phyloP scores from a whole-genome alignment of 2,113 vertebrate species.

The Eurystomus gularis region DNA sequence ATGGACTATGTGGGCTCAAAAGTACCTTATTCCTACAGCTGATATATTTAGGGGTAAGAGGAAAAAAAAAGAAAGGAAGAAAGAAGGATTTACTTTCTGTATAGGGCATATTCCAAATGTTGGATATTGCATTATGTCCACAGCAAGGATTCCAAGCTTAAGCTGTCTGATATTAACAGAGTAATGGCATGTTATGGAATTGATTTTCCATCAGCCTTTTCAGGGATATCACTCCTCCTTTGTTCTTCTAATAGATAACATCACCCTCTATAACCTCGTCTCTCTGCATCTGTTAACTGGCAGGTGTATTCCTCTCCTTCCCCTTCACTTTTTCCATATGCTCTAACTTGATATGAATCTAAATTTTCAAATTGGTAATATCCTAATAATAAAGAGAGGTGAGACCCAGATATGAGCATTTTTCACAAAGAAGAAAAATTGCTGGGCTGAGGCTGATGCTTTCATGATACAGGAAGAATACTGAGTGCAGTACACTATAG shows the following conservation, averaged over 20 bases:
- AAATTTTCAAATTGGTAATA: neutral
- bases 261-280: neutral
- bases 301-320: neutral
- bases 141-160: conserved; percentile 26
- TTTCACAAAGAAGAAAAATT: neutral
- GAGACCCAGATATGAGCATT: neutral
- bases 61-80: neutral
- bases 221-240: conserved; percentile 39
- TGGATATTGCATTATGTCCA: conserved; percentile 2
- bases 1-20: neutral
- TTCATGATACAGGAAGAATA: neutral
- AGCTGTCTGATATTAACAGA: conserved; percentile 32
- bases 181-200: conserved; percentile 43
- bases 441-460: neutral
- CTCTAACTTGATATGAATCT: neutral
- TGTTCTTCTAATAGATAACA: conserved; percentile 54
- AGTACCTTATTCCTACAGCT: neutral
- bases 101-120: neutral
- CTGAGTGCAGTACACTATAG: neutral
- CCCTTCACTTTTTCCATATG: neutral
- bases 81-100: neutral
- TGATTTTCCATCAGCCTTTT: conserved; percentile 34
- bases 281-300: neutral
- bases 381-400: neutral
- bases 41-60: neutral